Conservation (phyloP, 2,888 invertebrate genomes). For the Physocephala rufipes region DNA sequence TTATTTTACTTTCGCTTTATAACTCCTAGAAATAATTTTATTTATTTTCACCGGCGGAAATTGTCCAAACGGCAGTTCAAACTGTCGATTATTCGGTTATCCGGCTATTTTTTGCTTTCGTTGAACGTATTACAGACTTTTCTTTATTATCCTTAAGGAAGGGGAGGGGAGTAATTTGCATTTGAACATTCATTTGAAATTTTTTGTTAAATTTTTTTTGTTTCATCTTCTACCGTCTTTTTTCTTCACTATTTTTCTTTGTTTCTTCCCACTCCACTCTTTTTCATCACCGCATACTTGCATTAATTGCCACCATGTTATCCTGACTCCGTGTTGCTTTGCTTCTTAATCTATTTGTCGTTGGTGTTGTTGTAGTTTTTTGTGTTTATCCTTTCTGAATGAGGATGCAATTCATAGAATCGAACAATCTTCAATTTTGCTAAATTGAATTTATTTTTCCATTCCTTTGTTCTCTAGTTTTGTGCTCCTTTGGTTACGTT, state of each 20-base stretch:
- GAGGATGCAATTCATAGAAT: slow-evolving; percentile 18
- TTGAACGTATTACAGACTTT: too few relatives aligned
- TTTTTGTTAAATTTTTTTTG: background rate
- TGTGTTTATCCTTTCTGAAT: too few relatives aligned
- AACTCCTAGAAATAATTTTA: slow-evolving; percentile 27
- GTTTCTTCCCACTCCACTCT: background rate
- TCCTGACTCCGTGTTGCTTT: background rate
- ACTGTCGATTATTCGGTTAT: slow-evolving; percentile 22
- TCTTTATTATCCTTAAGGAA: too few relatives aligned
- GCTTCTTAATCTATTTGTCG: background rate
- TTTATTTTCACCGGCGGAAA: slow-evolving; percentile 34
- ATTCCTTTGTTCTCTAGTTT: slow-evolving; percentile 5
- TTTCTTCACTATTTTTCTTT: slow-evolving; percentile 4
- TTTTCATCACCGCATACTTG: background rate
- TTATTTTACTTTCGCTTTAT: slow-evolving; percentile 25
- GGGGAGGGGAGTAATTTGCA: too few relatives aligned
- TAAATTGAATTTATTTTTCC: slow-evolving; percentile 31
- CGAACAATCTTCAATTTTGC: slow-evolving; percentile 12
- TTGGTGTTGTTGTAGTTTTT: too few relatives aligned
- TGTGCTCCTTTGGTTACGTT: background rate
- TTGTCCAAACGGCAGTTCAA: slow-evolving; percentile 35
- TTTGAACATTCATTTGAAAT: too few relatives aligned
- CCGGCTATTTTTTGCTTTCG: too few relatives aligned
- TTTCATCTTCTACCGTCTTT: background rate
- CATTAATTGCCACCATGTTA: background rate